A percentile compares a stretch with the other conserved stretches of the same genome.
phyloP scores from a whole-genome alignment of 2,888 invertebrate genomes.

The Patella ulyssiponensis region DNA sequence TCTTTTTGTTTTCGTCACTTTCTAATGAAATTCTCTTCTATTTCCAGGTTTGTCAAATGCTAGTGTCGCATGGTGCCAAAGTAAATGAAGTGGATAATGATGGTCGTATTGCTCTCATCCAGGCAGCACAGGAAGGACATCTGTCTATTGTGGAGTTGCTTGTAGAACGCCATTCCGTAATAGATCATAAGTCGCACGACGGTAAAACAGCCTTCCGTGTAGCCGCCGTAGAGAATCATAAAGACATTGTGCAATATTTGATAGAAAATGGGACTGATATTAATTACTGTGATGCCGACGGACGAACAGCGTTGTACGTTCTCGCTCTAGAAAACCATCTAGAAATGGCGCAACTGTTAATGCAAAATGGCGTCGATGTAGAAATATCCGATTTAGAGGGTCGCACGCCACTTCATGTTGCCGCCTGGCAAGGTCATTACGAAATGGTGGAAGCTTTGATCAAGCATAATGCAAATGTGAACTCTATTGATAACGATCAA shows the following conservation, averaged over 20 bases:
- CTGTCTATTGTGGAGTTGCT: slow-evolving; percentile 56
- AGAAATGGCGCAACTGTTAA: slow-evolving; percentile 73
- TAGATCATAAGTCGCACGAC: slow-evolving; percentile 82
- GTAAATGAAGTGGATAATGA: slow-evolving; percentile 74
- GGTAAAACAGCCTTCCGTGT: slow-evolving; percentile 76
- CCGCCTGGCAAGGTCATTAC: slow-evolving; percentile 90
- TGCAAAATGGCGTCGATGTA: slow-evolving; percentile 80
- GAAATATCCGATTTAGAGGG: slow-evolving; percentile 92
- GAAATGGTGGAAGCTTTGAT: slow-evolving; percentile 86
- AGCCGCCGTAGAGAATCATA: slow-evolving; percentile 87
- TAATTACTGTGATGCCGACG: slow-evolving; percentile 92
- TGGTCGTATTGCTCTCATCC: slow-evolving; percentile 74
- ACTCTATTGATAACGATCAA: slow-evolving; percentile 74
- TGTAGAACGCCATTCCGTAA: slow-evolving; percentile 57
- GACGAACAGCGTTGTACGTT: slow-evolving; percentile 91
- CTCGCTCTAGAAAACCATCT: slow-evolving; percentile 77
- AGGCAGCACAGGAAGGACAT: slow-evolving; percentile 82
- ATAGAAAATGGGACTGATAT: slow-evolving; percentile 78
- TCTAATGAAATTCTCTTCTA: not conserved
- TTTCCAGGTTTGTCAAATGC: slow-evolving; percentile 76
- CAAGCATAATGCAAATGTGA: slow-evolving; percentile 87
- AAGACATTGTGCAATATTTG: slow-evolving; percentile 75
- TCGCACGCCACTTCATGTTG: slow-evolving; percentile 83
- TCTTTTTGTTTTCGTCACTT: not conserved
- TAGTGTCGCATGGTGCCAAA: slow-evolving; percentile 72